Base-by-base conservation (phyloP, 2,113 vertebrate species). In the Sebastes schlegelii region DNA sequence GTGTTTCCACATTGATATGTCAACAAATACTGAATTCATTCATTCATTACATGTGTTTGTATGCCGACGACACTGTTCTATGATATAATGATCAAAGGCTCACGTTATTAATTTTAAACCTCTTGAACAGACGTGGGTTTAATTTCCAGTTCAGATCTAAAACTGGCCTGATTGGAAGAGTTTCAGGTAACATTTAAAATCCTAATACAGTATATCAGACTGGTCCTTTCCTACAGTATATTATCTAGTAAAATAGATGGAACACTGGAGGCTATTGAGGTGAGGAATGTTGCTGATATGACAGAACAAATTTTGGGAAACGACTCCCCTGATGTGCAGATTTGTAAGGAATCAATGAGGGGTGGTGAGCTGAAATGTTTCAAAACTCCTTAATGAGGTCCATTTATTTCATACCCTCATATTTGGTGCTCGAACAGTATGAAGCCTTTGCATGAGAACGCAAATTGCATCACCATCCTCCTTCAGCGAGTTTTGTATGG, bases 321-420 rank as follows among this genome's bases (percentile, higher is more conserved):
- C n/a, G 2, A 67, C 21, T 67, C 75, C 75, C 46, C 48, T 4
- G 71, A 45, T 75, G 40, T 9, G n/a, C 11, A 46, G 51, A 52
- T 76, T 34, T 66, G 66, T 43, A 4, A 34, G 17, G 49, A 71
- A 42, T 77, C 68, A 49, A 57, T 67, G 83, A 65, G 16, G 58
- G 17, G 7, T 11, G 77, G 49, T 19, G 62, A 74, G 64, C 64
- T 51, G 76, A 64, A 34, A 57, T 55, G 57, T 58, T 74, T 68
- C 9, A 42, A 86, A 79, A 48, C 55, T 51, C 60, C 26, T 19
- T 40, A 86, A 67, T 43, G 52, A 70, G 60, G 34, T 66, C 8
- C 16, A 73, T 73, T 80, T 43, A 77, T 72, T 73, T 73, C 0
- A 52, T 17, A 5, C 40, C 49, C 10, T 48, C 55, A 11, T 67